These are phyloP conservation scores for Tetranychus cinnabarinus DNA, from an alignment of 1,140 invertebrate species.

Conservation along the genomic window DNA sequence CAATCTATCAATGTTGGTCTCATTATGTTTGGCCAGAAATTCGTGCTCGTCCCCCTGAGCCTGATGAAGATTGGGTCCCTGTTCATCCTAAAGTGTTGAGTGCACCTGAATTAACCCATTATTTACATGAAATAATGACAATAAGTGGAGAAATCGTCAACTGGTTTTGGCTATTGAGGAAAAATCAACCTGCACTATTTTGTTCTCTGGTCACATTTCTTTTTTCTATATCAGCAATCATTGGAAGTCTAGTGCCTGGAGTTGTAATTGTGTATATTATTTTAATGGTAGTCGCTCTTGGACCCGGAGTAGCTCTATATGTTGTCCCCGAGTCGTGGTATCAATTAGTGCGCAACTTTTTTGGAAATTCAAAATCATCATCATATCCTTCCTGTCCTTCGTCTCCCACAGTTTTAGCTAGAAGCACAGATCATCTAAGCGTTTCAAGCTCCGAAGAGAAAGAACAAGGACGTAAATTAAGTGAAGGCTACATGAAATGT, in stretches of 20 bases:
- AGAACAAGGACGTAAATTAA: no score
- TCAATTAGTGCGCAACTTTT: background rate
- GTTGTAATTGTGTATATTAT: constrained; percentile 18
- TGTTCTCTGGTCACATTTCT: constrained; percentile 15
- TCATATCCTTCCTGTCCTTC: no score
- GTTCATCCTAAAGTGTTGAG: constrained; percentile 20
- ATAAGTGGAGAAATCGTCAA: constrained; percentile 9
- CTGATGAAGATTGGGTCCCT: constrained; percentile 18
- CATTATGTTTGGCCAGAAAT: constrained; percentile 18
- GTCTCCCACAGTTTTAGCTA: no score
- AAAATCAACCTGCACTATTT: constrained; percentile 17
- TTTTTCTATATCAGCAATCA: constrained; percentile 14
- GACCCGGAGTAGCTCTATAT: background rate
- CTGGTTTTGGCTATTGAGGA: constrained; percentile 14
- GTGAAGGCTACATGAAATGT: no score
- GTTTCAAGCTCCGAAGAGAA: background rate
- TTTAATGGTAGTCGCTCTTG: constrained; percentile 3
- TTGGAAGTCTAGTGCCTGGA: constrained; percentile 19
- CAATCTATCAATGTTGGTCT: constrained; percentile 15
- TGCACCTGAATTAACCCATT: constrained; percentile 20
- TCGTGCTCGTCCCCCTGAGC: no score
- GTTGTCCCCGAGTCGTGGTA: background rate
- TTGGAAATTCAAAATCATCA: background rate
- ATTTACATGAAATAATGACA: constrained; percentile 15
- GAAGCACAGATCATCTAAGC: background rate